Evolutionary conservation across 1,140 invertebrate genomes (phyloP).

Genomic region (Drosophila azteca): DNA sequence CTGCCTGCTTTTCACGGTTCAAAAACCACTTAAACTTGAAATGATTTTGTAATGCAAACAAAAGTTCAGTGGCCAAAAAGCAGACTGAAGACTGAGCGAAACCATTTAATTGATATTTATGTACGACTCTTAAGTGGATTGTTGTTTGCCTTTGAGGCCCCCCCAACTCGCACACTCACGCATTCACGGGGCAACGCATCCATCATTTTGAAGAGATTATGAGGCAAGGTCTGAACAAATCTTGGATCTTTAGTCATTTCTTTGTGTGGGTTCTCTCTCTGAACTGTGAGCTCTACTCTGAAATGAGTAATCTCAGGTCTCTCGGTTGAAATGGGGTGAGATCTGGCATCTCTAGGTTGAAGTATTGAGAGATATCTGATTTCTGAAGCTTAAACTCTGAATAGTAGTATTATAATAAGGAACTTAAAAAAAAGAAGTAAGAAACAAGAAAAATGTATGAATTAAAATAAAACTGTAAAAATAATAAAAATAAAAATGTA

Average conservation of each 20-base stretch:
- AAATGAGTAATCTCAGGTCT: too few species aligned
- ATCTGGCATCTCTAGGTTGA: too few species aligned
- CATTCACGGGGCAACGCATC: constrained; percentile 18
- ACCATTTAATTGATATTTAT: constrained; percentile 71
- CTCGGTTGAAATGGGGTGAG: too few species aligned
- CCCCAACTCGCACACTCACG: constrained; percentile 12
- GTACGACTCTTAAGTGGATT: constrained; percentile 46
- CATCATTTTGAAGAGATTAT: constrained; percentile 57
- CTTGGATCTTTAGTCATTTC: constrained; percentile 20
- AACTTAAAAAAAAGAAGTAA: too few species aligned
- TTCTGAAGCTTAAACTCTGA: too few species aligned
- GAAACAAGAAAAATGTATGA: too few species aligned
- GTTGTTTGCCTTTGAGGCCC: constrained; percentile 29
- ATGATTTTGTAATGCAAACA: constrained; percentile 47
- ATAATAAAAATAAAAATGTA: too few species aligned
- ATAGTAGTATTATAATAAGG: too few species aligned
- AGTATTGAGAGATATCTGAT: not conserved
- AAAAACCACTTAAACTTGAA: constrained; percentile 67
- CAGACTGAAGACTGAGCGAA: constrained; percentile 1
- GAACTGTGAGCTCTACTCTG: too few species aligned
- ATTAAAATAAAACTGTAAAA: too few species aligned
- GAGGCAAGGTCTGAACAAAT: constrained; percentile 37
- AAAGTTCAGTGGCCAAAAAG: constrained; percentile 60
- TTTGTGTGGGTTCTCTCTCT: constrained; percentile 3
- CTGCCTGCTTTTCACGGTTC: constrained; percentile 49